A percentile compares a stretch with the other conserved stretches of the same genome.
These are phyloP conservation scores for Portunus trituberculatus DNA, from an alignment of 1,140 invertebrate species.

Conservation along the genomic window DNA sequence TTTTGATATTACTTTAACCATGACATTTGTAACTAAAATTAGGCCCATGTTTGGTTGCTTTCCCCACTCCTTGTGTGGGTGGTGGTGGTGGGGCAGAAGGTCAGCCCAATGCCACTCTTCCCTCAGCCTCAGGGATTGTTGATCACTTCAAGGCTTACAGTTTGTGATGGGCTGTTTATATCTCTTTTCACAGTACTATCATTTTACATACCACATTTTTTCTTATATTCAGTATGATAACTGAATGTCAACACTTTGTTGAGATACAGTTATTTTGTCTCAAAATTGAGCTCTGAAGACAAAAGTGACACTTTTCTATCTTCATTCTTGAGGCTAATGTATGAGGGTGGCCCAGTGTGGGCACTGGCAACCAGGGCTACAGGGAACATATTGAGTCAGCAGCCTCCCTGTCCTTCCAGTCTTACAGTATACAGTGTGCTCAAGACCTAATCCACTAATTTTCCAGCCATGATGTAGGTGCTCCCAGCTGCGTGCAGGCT, in stretches of 20 bases:
- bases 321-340: background rate
- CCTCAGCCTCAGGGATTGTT: background rate
- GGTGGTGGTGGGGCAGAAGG: too few species aligned
- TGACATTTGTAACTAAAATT: background rate
- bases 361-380: background rate
- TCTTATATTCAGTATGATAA: background rate
- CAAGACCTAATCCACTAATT: background rate
- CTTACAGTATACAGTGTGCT: background rate
- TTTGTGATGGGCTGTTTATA: background rate
- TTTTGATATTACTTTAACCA: background rate
- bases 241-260: background rate
- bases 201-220: background rate
- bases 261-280: too few species aligned
- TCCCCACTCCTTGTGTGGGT: background rate
- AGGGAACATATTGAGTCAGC: background rate
- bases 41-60: background rate
- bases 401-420: background rate
- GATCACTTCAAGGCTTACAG: background rate
- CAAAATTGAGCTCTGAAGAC: too few species aligned
- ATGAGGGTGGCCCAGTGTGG: background rate
- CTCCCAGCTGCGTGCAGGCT: background rate
- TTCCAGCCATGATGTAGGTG: slow-evolving; percentile 1
- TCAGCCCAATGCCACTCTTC: background rate
- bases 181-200: background rate
- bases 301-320: too few species aligned